Evolutionary conservation across 2,113 vertebrate genomes (phyloP), one percentile per base, ranked within the genome.

Genomic region (Panurus biarmicus): DNA sequence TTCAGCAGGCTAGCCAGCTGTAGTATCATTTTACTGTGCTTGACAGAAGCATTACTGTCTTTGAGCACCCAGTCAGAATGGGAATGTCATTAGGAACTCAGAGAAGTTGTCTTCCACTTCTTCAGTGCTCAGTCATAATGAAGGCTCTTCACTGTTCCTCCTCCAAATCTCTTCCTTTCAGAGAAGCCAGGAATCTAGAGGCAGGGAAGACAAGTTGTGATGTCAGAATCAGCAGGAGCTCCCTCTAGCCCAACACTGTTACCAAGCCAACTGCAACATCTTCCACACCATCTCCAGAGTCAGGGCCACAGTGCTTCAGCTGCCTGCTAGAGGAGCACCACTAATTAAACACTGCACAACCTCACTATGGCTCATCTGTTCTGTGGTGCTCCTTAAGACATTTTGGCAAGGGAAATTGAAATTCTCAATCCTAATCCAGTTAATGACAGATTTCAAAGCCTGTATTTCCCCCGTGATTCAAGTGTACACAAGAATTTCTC

Each of bases 121-220:
- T 58, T 89, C 61, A 38, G 24, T 20, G 36, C 62, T 98, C 96
- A 99, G 53, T 99, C 99, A 84, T 98, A 99, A 96, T 99, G 99
- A 93, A 99, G 97, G 94, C 89, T 99, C 97, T 99, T 99, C 87
- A 99, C 96, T 9, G 98, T 96, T 78, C 97, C 97, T 92, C 97
- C 97, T 81, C 96, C 97, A 97, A 99, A 99, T 45, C 99, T 98
- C 85, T 99, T 99, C 80, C 98, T 98, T 96, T 99, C 99, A 67
- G 98, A 97, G 97, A 99, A 99, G 90, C 98, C 98, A 13, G 98
- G 95, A 96, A 99, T 98, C 99, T 99, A 97, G 42, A 95, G 79
- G 94, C 26, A 96, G 67, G 88, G 96, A 96, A 94, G 57, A 93
- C 22, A 93, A 90, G 64, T 15, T 19, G 0, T 48, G 79, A 81